These are phyloP conservation scores for Trogon surrucura DNA, from an alignment of 2,113 vertebrate species.

Conservation along the genomic window DNA sequence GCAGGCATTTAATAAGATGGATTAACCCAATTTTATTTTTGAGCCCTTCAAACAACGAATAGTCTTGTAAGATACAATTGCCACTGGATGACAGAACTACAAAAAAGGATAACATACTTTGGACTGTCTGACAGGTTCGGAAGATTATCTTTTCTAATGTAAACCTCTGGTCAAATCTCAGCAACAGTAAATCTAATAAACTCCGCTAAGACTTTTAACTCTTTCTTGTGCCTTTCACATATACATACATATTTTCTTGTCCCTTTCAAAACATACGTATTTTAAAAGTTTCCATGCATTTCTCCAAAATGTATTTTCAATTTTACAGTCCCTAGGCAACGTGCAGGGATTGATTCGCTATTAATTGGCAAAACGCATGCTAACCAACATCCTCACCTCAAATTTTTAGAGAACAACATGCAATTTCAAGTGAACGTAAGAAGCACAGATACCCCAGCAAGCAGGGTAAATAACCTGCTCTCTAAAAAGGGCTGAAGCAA, in stretches of 20 bases:
- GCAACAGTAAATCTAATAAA: conserved; percentile 50
- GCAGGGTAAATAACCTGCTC: neutral
- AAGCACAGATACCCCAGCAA: neutral
- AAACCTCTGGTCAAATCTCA: conserved; percentile 22
- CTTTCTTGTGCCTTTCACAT: neutral
- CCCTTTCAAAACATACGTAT: neutral
- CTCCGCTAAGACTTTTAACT: conserved; percentile 45
- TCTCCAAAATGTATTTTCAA: neutral
- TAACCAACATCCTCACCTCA: neutral
- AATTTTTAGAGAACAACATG: neutral
- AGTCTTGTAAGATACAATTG: conserved; percentile 40
- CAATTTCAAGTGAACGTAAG: neutral
- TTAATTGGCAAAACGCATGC: too few species aligned
- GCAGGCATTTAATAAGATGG: conserved; percentile 1
- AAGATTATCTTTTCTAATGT: conserved; percentile 52
- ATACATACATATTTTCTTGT: too few species aligned
- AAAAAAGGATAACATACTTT: conserved; percentile 51
- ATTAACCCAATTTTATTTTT: conserved; percentile 54
- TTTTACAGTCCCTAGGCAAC: neutral
- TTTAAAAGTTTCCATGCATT: neutral
- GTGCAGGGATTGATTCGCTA: neutral
- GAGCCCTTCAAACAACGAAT: conserved; percentile 6
- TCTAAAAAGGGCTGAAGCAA: neutral
- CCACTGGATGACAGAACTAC: conserved; percentile 36
- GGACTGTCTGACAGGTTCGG: conserved; percentile 33